These are phyloP conservation scores for Rhingia campestris DNA, from an alignment of 2,888 invertebrate genomes.

Conservation along the genomic window DNA sequence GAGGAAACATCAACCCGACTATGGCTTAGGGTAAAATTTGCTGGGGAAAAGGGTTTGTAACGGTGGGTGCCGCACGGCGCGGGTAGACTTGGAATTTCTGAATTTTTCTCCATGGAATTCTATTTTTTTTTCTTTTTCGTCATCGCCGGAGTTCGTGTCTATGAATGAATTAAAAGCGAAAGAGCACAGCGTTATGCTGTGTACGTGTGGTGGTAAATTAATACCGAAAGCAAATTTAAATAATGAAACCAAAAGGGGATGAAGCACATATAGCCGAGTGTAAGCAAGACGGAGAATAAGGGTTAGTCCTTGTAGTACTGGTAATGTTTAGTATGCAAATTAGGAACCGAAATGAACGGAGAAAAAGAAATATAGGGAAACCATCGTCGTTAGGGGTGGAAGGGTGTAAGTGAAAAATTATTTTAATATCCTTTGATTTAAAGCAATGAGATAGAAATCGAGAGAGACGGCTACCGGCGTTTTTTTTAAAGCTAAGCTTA, in stretches of 20 bases:
- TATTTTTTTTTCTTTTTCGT: conserved; percentile 59
- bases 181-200: conserved; percentile 38
- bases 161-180: conserved; percentile 72
- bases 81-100: conserved; percentile 48
- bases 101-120: conserved; percentile 56
- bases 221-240: conserved; percentile 72
- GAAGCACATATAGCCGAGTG: conserved; percentile 62
- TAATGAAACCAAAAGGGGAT: conserved; percentile 69
- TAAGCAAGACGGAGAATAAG: conserved; percentile 60
- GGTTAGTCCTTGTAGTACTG: conserved; percentile 63
- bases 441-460: conserved; percentile 44
- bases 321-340: conserved; percentile 73
- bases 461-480: conserved; percentile 50
- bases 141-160: conserved; percentile 70
- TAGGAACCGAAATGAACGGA: conserved; percentile 63
- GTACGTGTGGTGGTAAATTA: conserved; percentile 73
- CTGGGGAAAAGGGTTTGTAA: conserved; percentile 61
- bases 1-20: conserved; percentile 65
- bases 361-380: conserved; percentile 44
- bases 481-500: conserved; percentile 63
- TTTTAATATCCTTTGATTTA: conserved; percentile 72
- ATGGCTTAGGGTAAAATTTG: conserved; percentile 25
- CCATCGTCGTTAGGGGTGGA: conserved; percentile 57
- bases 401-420: conserved; percentile 65
- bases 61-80: conserved; percentile 9